Evolutionary conservation across 2,797 vertebrate species (phyloP), one percentile per base, ranked within the genome.

Genomic region (Phataginus tetradactyla): DNA sequence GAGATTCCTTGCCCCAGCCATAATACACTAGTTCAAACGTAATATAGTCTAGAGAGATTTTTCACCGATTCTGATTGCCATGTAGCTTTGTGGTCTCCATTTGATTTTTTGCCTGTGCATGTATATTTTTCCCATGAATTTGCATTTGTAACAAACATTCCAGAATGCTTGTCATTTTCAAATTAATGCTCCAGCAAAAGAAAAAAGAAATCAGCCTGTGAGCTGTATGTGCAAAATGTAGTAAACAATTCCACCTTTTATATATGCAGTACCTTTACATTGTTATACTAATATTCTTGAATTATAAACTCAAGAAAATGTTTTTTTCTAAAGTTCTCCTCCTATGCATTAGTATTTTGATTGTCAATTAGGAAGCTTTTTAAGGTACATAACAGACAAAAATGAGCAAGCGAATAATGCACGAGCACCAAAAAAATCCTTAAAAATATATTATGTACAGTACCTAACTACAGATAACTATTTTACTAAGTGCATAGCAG

Each of bases 51-150:
- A 96, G 37, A 94, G 96, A 95, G 93, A 93, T 97, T 98, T 98
- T 75, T 77, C 94, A 95, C n/a, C 18, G 90, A 94, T 97, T 85
- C 85, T 96, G 86, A 80, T 94, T 86, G 91, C 86, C 63, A 86
- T 34, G 57, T 92, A 96, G 96, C 91, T 97, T 97, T 98, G 96
- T 98, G 85, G 90, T 97, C 92, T 96, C 77, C 89, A 51, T 95
- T 79, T 96, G 59, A 63, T 95, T 92, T 97, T 97, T 97, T 97
- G 96, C 92, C 74, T 97, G 15, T 64, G 96, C 83, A 64, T 96
- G 84, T 96, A 86, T 86, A 97, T 96, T 96, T 98, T 98, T 94
- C 98, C 96, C 96, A 80, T 98, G 91, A 97, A 79, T 98, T 97
- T 97, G 83, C 97, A 86, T 3, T 0, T 97, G 87, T 86, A 94